phyloP scores from a whole-genome alignment of 2,888 invertebrate genomes.

The Lithodes maja region DNA sequence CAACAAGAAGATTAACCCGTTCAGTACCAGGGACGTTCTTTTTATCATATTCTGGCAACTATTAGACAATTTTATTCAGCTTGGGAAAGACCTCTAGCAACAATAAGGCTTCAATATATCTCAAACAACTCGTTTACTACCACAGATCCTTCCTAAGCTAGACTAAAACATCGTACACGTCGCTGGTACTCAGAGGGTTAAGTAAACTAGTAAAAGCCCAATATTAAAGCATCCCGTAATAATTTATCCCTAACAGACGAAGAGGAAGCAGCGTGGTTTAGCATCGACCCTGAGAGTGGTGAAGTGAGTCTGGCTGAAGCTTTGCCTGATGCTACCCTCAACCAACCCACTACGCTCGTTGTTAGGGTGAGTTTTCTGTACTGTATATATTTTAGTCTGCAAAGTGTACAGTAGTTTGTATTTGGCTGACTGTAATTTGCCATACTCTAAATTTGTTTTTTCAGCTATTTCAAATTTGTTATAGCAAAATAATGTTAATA shows the following conservation, averaged over 20 bases:
- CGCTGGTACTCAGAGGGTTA: background rate
- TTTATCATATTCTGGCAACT: too few relatives aligned
- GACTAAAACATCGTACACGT: background rate
- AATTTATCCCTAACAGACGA: constrained; percentile 76
- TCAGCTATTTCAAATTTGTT: background rate
- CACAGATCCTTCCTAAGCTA: too few relatives aligned
- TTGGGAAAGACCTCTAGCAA: too few relatives aligned
- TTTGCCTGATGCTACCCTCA: constrained; percentile 80
- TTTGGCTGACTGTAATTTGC: background rate
- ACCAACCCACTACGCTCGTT: constrained; percentile 85
- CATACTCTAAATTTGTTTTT: background rate
- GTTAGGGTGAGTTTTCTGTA: constrained; percentile 80
- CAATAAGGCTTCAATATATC: too few relatives aligned
- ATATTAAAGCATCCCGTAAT: too few relatives aligned
- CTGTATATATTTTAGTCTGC: background rate
- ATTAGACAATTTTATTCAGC: too few relatives aligned
- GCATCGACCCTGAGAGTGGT: constrained; percentile 81
- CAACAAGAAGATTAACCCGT: background rate
- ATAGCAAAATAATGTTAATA: too few relatives aligned
- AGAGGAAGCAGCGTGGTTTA: constrained; percentile 80
- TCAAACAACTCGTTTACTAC: too few relatives aligned
- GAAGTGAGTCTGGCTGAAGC: constrained; percentile 79
- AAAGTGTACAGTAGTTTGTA: background rate
- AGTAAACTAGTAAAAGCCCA: background rate
- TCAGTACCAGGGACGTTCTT: too few relatives aligned